Base-by-base conservation (phyloP, 1,140 invertebrate species). In the Adoxophyes honmai region DNA sequence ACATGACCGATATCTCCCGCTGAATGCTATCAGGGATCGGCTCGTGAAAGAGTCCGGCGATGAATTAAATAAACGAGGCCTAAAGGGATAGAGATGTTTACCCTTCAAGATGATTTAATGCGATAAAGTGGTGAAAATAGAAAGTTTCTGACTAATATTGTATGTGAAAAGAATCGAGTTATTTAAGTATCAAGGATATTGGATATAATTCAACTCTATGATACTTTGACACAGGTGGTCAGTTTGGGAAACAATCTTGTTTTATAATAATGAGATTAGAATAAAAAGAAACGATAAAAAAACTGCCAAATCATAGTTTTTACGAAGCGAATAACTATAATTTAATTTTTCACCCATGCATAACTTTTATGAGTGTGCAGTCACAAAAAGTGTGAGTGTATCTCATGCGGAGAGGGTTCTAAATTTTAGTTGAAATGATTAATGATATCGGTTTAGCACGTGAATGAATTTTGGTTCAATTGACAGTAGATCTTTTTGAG, bases 1-100 rank as follows among this genome's bases (percentile, higher is more conserved):
- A 81, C 81, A 78, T 82, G 80, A 75, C 78, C 75, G 81, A 81
- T 86, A 86, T 85, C 75, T 72, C 73, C 51, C 62, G 54, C 52
- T 80, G 72, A 83, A 88, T 78, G 80, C 81, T 83, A 78, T 79
- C 76, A 80, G 77, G 73, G 74, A 63, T 73, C 68, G 60, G 70
- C 71, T 66, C 69, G 67, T 79, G 76, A 78, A 88, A 86, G 80
- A 88, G 79, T 82, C 72, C 71, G 72, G 62, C 77, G 83, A 88
- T 88, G 85, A 85, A 86, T 88, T 84, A 86, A 88, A 85, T 82
- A 84, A 83, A 55, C 35, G 34, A 48, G 42, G 42, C 18, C 42
- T 35, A 53, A 53, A 53, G 52, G 52, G 33, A 35, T 53, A 36
- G 52, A 52, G 51, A 35, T 48, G 42, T 48, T 48, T 48, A 48